Evolutionary conservation across 2,113 vertebrate species (phyloP).

Genomic region (Oceanodroma tethys): DNA sequence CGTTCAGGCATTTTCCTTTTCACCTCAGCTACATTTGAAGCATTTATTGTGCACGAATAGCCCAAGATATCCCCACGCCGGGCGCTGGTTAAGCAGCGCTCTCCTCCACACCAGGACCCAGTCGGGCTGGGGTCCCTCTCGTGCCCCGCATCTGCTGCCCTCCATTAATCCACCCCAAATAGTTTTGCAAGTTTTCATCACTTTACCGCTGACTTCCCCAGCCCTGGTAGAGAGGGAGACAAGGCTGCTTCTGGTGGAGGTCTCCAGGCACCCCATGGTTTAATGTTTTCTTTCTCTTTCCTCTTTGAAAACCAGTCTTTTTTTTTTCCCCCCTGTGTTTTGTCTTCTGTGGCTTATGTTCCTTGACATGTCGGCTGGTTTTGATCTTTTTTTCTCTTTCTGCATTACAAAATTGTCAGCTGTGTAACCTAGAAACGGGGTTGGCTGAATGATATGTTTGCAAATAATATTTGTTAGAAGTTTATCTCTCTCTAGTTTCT

Average conservation of each 20-base stretch:
- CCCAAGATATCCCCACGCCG: not conserved
- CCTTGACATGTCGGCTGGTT: constrained; percentile 63
- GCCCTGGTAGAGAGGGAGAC: not conserved
- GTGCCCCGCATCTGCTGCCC: fast-evolving
- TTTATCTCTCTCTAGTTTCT: not conserved
- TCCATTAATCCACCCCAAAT: not conserved
- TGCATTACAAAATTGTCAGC: constrained; percentile 57
- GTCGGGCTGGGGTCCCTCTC: fast-evolving
- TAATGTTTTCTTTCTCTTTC: constrained; percentile 37
- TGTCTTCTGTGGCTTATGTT: constrained; percentile 62
- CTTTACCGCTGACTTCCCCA: not conserved
- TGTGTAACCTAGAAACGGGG: constrained; percentile 54
- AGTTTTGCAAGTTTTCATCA: not conserved
- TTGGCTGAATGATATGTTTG: constrained; percentile 52
- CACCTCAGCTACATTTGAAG: not conserved
- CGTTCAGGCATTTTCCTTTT: not conserved
- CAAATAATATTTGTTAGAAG: constrained; percentile 58
- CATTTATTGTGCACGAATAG: not conserved
- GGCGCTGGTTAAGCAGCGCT: fast-evolving
- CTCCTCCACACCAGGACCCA: not conserved
- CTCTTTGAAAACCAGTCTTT: constrained; percentile 2
- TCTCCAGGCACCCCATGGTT: constrained; percentile 7
- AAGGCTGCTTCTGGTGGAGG: not conserved
- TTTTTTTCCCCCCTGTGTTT: not conserved
- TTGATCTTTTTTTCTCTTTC: constrained; percentile 65